phyloP scores from a whole-genome alignment of 2,113 vertebrate genomes.

The Phylloscopus trochilus region DNA sequence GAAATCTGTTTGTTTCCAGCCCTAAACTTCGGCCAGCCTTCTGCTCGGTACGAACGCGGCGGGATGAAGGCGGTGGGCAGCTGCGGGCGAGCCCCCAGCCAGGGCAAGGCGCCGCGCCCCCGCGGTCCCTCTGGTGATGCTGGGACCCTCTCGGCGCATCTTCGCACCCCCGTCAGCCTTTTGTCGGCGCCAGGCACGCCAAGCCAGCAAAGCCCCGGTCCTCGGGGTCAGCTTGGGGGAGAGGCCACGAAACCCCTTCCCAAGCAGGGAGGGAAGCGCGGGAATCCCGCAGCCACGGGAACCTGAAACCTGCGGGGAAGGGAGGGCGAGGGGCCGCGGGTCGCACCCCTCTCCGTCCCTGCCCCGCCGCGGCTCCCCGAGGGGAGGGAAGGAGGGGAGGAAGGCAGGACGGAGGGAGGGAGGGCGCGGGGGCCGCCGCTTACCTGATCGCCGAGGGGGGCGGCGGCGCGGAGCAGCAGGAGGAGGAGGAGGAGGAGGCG shows the following conservation, averaged over 20 bases:
- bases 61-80: not conserved
- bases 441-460: slow-evolving; percentile 57
- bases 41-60: not conserved
- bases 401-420: not conserved
- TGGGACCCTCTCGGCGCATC: not conserved
- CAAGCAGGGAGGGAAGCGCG: not conserved
- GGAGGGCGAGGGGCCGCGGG: not conserved
- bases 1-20: not conserved
- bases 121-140: not conserved
- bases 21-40: not conserved
- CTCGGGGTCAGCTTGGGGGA: not conserved
- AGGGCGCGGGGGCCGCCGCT: not conserved
- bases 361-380: not conserved
- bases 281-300: not conserved
- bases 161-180: not conserved
- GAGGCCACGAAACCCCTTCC: not conserved
- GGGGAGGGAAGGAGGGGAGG: not conserved
- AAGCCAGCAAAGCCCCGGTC: not conserved
- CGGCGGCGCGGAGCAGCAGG: not conserved
- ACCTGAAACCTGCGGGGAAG: not conserved
- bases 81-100: not conserved
- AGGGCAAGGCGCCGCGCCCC: not conserved
- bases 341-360: not conserved
- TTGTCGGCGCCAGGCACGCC: not conserved
- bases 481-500: not conserved